phyloP scores from a whole-genome alignment of 2,797 vertebrate species.

The Thamnophis elegans region DNA sequence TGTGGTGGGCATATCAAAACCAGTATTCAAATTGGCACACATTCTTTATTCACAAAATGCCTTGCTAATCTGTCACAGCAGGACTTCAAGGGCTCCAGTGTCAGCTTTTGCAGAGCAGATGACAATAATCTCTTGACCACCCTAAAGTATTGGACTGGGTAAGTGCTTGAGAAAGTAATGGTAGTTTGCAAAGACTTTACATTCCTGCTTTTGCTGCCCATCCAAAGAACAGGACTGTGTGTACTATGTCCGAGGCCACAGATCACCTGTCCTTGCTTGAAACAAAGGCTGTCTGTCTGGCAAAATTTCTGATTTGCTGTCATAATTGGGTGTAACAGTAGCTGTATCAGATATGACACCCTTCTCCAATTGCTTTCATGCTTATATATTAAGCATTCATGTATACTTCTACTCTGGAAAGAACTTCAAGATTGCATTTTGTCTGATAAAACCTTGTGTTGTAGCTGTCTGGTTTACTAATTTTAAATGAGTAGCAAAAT shows the following conservation, averaged over 20 bases:
- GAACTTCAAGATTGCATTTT: background rate
- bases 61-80: background rate
- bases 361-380: conserved; percentile 16
- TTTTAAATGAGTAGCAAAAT: conserved; percentile 34
- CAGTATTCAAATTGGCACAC: background rate
- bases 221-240: background rate
- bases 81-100: background rate
- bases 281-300: background rate
- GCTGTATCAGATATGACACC: background rate
- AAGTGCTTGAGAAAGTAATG: background rate
- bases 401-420: background rate
- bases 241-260: background rate
- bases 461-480: conserved; percentile 3
- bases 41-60: background rate
- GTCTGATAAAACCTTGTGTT: conserved; percentile 11
- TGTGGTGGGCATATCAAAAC: background rate
- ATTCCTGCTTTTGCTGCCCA: background rate
- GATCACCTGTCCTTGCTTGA: background rate
- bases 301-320: background rate
- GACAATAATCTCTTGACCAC: background rate
- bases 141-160: background rate
- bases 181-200: background rate
- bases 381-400: background rate
- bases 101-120: background rate
- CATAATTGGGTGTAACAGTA: conserved; percentile 21